Evolutionary conservation across 2,797 vertebrate species (phyloP), one percentile per base, ranked within the genome.

Genomic region (Rhabdophis nuchalis): DNA sequence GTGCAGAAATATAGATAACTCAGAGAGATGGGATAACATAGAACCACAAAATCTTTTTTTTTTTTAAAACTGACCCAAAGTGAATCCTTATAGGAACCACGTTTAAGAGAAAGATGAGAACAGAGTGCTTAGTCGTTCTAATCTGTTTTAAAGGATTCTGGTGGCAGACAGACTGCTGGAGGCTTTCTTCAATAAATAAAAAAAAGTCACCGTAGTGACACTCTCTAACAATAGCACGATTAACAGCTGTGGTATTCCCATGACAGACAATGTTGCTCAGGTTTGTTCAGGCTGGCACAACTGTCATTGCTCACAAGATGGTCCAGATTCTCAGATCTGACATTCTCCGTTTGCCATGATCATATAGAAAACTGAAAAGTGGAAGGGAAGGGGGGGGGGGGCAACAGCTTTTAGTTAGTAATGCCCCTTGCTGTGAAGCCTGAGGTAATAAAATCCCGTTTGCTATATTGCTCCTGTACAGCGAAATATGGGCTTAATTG

Each of bases 221-320:
- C 97, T 97, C 91, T 90, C 97, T 93, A 96, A 98, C 97, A 98
- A 97, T 96, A 96, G 97, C 97, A 97, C 97, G 97, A 97, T 98
- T 96, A 98, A 96, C 98, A 99, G 98, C 98, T 98, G 98, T 97
- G 92, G 91, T 94, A 97, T 98, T 99, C 98, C 98, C 97, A 98
- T 97, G 97, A 97, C 96, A 97, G 96, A 98, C 98, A 99, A 98
- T 98, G 97, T 97, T 96, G 97, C 96, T 95, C 98, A 96, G 94
- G 93, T 94, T 91, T 64, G 97, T 97, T 96, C 96, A 94, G 96
- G 97, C 97, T 96, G 95, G 97, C 98, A 98, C 94, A 95, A 98
- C 97, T 97, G 98, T 97, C 96, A 94, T 93, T 60, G 95, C 98
- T 98, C 97, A 98, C 96, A 96, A 98, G 97, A 97, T 96, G 98